These are phyloP conservation scores for Drosophila ezoana DNA, from an alignment of 2,888 invertebrate species.

Conservation along the genomic window DNA sequence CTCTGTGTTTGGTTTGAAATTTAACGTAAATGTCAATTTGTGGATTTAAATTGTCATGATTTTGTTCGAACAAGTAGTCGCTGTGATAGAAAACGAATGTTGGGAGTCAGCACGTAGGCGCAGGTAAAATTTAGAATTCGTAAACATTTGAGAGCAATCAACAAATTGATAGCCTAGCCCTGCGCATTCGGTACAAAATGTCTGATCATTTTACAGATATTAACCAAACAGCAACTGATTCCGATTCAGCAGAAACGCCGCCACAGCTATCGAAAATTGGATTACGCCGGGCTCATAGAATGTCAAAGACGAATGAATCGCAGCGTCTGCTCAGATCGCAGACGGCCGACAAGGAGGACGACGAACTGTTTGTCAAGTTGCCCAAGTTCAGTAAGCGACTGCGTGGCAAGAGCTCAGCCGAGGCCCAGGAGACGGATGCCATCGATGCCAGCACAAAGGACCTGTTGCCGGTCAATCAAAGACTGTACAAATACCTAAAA, in stretches of 20 bases:
- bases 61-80: not conserved
- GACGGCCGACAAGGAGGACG: conserved; percentile 2
- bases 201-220: conserved; percentile 23
- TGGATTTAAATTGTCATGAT: not conserved
- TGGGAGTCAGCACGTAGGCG: not conserved
- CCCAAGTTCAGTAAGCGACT: conserved; percentile 43
- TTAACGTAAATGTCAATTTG: not conserved
- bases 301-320: conserved; percentile 34
- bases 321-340: conserved; percentile 40
- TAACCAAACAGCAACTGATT: not conserved
- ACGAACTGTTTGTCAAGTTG: conserved; percentile 56
- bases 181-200: conserved; percentile 29
- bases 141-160: conserved; percentile 10
- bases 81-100: not conserved
- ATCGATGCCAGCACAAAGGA: not conserved
- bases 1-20: conserved; percentile 4
- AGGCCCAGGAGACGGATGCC: not conserved
- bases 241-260: conserved; percentile 25
- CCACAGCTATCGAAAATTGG: conserved; percentile 34
- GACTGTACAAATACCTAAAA: conserved; percentile 37
- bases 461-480: not conserved
- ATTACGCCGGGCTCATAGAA: conserved; percentile 21
- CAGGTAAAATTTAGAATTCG: conserved; percentile 16
- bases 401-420: conserved; percentile 13
- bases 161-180: conserved; percentile 10